phyloP scores from a whole-genome alignment of 2,113 vertebrate genomes.

The Malurus cyaneus region DNA sequence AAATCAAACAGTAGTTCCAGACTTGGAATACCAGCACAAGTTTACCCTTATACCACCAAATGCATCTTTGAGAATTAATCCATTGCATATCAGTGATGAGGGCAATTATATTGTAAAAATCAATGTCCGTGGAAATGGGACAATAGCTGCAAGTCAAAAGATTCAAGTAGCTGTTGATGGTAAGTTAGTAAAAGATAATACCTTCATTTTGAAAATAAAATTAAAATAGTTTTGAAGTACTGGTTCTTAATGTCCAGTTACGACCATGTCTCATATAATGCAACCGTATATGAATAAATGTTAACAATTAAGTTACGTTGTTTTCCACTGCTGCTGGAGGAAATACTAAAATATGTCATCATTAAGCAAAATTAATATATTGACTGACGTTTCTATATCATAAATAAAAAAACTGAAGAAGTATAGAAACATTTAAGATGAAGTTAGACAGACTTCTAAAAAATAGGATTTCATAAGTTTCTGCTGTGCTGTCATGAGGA shows the following conservation, averaged over 20 bases:
- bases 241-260: neutral
- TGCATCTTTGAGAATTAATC: slow-evolving; percentile 77
- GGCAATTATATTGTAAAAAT: slow-evolving; percentile 82
- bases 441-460: neutral
- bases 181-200: slow-evolving; percentile 59
- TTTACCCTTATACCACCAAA: slow-evolving; percentile 77
- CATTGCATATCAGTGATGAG: slow-evolving; percentile 72
- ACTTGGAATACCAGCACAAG: slow-evolving; percentile 79
- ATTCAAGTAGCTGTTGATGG: slow-evolving; percentile 79
- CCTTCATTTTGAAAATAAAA: neutral
- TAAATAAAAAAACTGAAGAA: neutral
- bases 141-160: slow-evolving; percentile 73
- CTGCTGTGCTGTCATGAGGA: neutral
- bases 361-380: neutral
- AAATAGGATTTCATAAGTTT: neutral
- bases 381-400: neutral
- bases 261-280: neutral
- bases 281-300: neutral
- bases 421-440: neutral
- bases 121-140: slow-evolving; percentile 75
- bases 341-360: neutral
- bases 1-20: slow-evolving; percentile 76
- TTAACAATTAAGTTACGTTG: neutral
- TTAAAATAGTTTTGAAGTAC: neutral
- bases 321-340: neutral